Evolutionary conservation across 2,888 invertebrate genomes (phyloP).

Genomic region (Lochmaea capreae): DNA sequence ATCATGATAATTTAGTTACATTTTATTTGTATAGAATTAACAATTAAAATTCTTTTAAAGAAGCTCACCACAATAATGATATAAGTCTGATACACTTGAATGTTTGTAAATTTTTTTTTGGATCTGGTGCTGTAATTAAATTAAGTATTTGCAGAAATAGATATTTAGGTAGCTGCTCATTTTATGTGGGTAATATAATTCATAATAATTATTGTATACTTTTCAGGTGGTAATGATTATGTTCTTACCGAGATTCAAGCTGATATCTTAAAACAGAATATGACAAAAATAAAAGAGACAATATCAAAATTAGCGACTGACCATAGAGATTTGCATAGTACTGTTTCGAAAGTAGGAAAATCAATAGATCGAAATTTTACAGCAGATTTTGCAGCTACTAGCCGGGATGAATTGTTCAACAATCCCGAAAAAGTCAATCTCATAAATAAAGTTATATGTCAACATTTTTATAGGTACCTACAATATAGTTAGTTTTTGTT

Average conservation of each 20-base stretch:
- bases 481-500: neutral
- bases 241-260: constrained; percentile 78
- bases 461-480: constrained; percentile 80
- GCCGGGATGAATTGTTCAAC: constrained; percentile 82
- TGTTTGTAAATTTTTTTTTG: no score
- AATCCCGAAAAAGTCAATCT: constrained; percentile 76
- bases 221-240: constrained; percentile 75
- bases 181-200: no score
- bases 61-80: no score
- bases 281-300: constrained; percentile 84
- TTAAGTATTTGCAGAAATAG: no score
- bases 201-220: no score
- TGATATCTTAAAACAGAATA: constrained; percentile 78
- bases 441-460: constrained; percentile 91
- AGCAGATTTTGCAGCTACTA: constrained; percentile 89
- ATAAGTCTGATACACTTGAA: no score
- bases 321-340: constrained; percentile 83
- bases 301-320: constrained; percentile 87
- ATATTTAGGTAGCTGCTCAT: no score
- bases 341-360: constrained; percentile 88
- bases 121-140: no score
- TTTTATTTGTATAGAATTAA: no score
- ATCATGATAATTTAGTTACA: no score
- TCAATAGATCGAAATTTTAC: constrained; percentile 96
- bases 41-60: no score